Conservation (phyloP, 2,113 vertebrate genomes). For the Micromys minutus region DNA sequence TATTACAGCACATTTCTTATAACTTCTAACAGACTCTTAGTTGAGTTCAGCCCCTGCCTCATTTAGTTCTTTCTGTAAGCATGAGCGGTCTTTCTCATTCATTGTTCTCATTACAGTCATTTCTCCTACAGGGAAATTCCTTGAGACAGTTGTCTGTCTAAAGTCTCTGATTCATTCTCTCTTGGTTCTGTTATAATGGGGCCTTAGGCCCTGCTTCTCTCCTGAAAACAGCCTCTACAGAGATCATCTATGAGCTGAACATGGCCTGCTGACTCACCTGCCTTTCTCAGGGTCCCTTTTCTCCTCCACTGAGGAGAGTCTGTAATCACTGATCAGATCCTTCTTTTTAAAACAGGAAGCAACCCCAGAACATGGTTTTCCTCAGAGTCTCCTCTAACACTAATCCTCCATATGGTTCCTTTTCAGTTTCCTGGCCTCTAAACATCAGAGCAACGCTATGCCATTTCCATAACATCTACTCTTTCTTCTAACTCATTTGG, state of each 20-base stretch:
- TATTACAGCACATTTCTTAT: not conserved
- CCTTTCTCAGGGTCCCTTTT: not conserved
- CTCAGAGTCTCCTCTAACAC: not conserved
- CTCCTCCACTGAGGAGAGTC: not conserved
- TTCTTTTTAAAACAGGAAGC: not conserved
- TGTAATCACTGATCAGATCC: not conserved
- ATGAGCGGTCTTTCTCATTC: not conserved
- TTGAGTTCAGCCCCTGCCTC: not conserved
- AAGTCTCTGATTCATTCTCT: conserved; percentile 3
- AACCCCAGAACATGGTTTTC: not conserved
- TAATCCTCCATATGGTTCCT: not conserved
- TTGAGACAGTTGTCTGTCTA: not conserved
- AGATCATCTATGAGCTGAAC: not conserved
- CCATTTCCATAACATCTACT: not conserved
- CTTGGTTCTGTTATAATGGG: not conserved
- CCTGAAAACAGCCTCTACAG: not conserved
- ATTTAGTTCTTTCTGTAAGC: not conserved
- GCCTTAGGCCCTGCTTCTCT: not conserved
- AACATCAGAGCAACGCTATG: not conserved
- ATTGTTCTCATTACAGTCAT: not conserved
- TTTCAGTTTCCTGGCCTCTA: not conserved
- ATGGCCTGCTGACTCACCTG: not conserved
- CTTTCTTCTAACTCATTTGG: not conserved
- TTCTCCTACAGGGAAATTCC: not conserved
- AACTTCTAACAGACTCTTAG: not conserved